Base-by-base conservation (phyloP, 2,113 vertebrate genomes). In the Tapirus terrestris region DNA sequence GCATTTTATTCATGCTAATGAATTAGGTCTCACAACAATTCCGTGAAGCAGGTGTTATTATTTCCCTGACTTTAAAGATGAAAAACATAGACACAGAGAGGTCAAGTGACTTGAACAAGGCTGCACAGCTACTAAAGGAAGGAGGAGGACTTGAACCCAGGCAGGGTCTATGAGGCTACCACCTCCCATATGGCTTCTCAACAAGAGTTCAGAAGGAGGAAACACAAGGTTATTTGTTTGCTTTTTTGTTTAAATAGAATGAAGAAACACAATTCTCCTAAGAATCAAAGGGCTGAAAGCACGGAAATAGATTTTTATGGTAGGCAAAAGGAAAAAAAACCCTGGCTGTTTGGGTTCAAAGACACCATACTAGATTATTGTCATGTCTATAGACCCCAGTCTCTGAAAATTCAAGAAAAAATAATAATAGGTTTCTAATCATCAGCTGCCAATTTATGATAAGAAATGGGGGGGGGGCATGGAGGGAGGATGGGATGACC, bases 381-480 rank as follows among this genome's bases (percentile, higher is more conserved):
- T 4, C n/a, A 29, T 60, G 18, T 39, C 77, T 65, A 29, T 43
- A 11, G 56, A 56, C 39, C 33, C 5, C 13, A 33, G 14, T 43
- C 39, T 58, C 76, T n/a, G 14, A 61, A 75, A 84, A 58, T 9
- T 76, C 60, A 85, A 68, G 3, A 53, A 88, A 76, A 68, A 70
- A 17, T 53, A n/a, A 45, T 58, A 56, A 58, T 11, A 75, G 12
- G 20, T 53, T 60, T 25, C 70, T 85, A 45, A 95, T 77, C 16
- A 73, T 63, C 60, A 82, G 33, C 11, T 29, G 11, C 4, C 9
- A n/a, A 29, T 89, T 86, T 94, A 45, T 56, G 45, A 61, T 18
- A 17, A 73, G 75, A 61, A 58, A 36, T 33, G 12, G 11, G 27
- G 0, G 23, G 11, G 31, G 0, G 23, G 10, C 3, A 2, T 23